Conservation (phyloP, 2,113 vertebrate genomes). For the Upupa epops region DNA sequence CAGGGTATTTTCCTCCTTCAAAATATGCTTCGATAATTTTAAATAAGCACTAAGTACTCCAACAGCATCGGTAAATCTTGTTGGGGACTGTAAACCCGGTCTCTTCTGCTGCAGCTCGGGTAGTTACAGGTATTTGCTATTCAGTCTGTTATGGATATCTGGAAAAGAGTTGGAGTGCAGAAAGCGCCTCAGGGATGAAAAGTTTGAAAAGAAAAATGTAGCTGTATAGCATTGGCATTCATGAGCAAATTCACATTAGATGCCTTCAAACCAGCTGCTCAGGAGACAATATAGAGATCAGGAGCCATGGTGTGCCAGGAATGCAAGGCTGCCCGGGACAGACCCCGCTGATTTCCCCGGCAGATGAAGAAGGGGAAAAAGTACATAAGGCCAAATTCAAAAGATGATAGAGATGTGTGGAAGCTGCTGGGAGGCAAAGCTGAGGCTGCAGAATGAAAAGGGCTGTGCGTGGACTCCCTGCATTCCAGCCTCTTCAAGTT, state of each 20-base stretch:
- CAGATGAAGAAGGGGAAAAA: neutral
- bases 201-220: constrained; percentile 67
- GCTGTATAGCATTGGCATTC: constrained; percentile 72
- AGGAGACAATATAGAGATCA: constrained; percentile 68
- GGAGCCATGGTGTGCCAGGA: constrained; percentile 59
- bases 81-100: constrained; percentile 32
- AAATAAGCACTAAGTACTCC: constrained; percentile 21
- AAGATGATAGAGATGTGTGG: neutral
- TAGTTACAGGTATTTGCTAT: constrained; percentile 64
- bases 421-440: constrained; percentile 12
- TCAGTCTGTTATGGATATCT: constrained; percentile 61
- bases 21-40: constrained; percentile 40
- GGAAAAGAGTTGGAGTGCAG: constrained; percentile 60
- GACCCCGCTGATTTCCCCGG: neutral
- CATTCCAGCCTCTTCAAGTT: neutral
- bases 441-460: neutral
- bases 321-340: constrained; percentile 34
- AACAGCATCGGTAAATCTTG: constrained; percentile 43
- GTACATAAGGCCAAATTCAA: constrained; percentile 21
- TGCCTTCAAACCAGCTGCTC: constrained; percentile 66
- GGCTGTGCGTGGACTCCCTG: neutral
- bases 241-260: constrained; percentile 72
- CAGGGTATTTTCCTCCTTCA: neutral
- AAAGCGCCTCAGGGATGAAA: constrained; percentile 63
- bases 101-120: constrained; percentile 18